Base-by-base conservation (phyloP, 2,888 invertebrate genomes). In the Bombylius discolor region DNA sequence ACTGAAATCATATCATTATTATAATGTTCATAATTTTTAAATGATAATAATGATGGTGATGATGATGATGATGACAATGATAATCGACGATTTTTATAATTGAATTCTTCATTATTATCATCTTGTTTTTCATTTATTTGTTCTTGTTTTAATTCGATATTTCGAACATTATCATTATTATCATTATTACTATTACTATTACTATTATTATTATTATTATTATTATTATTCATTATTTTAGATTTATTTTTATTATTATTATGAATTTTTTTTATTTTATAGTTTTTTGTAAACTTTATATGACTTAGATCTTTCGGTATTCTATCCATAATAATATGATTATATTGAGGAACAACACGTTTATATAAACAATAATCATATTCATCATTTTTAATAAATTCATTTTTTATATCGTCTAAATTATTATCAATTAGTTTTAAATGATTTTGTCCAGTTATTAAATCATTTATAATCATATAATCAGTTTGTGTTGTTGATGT, bases 291-390 rank as follows among this genome's bases (percentile, higher is more conserved):
- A 50, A 68, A 66, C 54, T 64, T 62, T 3, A 69, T 47, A 55
- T 62, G 59, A 57, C 67, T 68, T 23, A 71, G 59, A 60, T 72
- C 67, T 62, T 74, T 74, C 57, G 63, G 65, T 52, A 74, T 68
- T 32, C 66, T 63, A 58, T 70, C 70, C 49, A 60, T 64, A 4
- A 64, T 59, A 14, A 71, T 63, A n/a, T 68, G 67, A 58, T 69
- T 67, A 61, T 70, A 73, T 52, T 67, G 64, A 12, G 74, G 74
- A 42, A 74, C 74, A 36, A 74, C 72, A 63, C 68, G 60, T 45
- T 60, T 63, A 49, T 58, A 63, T 13, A 65, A 51, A n/a, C 9
- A 13, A 33, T 52, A n/a, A 23, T 14, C 5, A 39, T 39, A 32
- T 45, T 36, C 12, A 50, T 5, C 5, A 13, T 11, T 42, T 42